Percentiles rank a stretch among this genome's conserved stretches.
These are phyloP conservation scores for Acanthornis magna DNA, from an alignment of 2,797 vertebrate genomes.

Conservation along the genomic window DNA sequence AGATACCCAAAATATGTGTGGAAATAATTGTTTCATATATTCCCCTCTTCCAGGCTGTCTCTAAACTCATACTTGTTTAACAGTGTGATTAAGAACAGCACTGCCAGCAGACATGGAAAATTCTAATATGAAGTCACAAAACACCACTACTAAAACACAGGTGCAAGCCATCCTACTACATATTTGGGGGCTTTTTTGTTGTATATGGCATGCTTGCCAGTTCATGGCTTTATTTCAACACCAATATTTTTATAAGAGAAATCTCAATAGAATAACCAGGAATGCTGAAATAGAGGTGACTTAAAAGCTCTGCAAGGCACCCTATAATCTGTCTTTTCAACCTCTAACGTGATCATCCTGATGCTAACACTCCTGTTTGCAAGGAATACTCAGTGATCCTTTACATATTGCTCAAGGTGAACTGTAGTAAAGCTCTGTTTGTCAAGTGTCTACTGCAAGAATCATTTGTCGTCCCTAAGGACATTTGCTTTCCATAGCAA, in stretches of 20 bases:
- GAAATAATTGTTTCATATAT: not conserved
- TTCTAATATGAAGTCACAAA: not conserved
- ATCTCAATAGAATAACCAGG: not conserved
- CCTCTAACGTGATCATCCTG: not conserved
- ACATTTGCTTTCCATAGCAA: not conserved
- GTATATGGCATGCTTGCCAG: not conserved
- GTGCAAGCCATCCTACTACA: not conserved
- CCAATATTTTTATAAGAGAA: not conserved
- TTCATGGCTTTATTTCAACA: not conserved
- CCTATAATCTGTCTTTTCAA: not conserved
- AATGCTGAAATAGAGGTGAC: not conserved
- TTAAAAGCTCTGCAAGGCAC: not conserved
- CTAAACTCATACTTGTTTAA: not conserved
- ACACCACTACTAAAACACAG: not conserved
- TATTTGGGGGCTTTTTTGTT: fast-evolving
- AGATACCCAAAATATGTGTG: not conserved
- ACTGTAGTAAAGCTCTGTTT: not conserved
- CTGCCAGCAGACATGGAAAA: not conserved
- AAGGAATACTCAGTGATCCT: not conserved
- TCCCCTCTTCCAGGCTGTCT: not conserved
- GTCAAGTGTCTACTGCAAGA: not conserved
- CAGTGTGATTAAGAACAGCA: not conserved
- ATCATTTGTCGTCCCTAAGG: not conserved
- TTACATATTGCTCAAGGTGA: not conserved
- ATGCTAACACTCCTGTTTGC: not conserved